Evolutionary conservation across 2,797 vertebrate species (phyloP).

Genomic region (Danio jaintianensis): DNA sequence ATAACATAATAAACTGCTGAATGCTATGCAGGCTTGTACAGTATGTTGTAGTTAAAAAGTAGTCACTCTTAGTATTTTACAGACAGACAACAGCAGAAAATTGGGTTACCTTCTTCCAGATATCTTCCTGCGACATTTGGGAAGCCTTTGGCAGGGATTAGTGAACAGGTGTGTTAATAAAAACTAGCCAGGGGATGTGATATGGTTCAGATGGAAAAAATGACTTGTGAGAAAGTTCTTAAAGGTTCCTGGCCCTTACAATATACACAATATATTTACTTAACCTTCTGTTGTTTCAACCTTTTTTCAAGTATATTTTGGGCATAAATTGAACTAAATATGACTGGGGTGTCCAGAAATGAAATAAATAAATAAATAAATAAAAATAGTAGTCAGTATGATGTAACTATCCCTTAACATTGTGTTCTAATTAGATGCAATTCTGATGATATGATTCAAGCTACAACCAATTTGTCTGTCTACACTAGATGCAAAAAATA

Average conservation of each 20-base stretch:
- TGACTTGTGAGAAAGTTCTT: no score
- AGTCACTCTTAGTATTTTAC: neutral
- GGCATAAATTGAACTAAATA: neutral
- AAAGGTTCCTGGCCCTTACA: no score
- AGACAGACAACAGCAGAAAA: neutral
- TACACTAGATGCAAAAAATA: no score
- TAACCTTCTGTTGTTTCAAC: neutral
- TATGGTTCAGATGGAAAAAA: neutral
- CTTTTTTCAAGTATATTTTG: neutral
- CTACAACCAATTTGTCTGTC: no score
- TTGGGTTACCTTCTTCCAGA: neutral
- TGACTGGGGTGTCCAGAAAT: neutral
- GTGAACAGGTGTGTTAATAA: constrained; percentile 2
- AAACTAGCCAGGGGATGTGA: neutral
- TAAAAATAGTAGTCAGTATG: neutral
- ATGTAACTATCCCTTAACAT: neutral
- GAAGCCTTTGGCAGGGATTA: neutral
- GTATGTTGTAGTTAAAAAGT: neutral
- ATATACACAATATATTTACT: neutral
- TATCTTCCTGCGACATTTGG: neutral
- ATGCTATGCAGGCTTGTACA: no score
- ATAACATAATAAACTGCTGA: neutral
- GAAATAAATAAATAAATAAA: neutral
- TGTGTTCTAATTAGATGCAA: no score
- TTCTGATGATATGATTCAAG: no score